A percentile compares a stretch with the other conserved stretches of the same genome.
These are phyloP conservation scores for Megaceryle maxima DNA, from an alignment of 2,113 vertebrate species.

Conservation along the genomic window DNA sequence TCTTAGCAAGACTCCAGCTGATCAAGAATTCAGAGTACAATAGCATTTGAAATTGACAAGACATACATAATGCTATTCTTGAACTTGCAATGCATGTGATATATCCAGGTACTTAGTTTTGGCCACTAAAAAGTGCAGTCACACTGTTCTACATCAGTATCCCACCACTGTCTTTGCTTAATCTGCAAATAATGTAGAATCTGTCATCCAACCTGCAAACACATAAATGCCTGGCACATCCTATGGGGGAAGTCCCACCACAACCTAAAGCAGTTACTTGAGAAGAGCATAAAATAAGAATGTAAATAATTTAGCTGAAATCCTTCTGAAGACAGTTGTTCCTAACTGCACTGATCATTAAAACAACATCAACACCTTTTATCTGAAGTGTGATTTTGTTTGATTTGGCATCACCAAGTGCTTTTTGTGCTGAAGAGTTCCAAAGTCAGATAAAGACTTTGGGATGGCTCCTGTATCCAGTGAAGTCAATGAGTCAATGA, in stretches of 20 bases:
- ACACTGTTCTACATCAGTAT: rapidly evolving
- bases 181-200: not conserved
- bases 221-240: not conserved
- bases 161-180: not conserved
- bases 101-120: not conserved
- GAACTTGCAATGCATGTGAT: not conserved
- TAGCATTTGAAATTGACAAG: not conserved
- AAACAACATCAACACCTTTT: not conserved
- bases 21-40: not conserved
- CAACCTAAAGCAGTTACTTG: not conserved
- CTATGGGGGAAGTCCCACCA: not conserved
- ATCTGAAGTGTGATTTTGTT: not conserved
- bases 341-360: not conserved
- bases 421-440: not conserved
- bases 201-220: not conserved
- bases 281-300: not conserved
- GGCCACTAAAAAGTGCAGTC: not conserved
- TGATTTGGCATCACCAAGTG: not conserved
- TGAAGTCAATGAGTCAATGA: not conserved
- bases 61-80: not conserved
- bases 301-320: not conserved
- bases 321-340: not conserved
- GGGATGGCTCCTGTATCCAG: not conserved
- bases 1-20: not conserved
- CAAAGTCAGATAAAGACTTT: not conserved